Percentiles rank a stretch among this genome's conserved stretches.
Conservation (phyloP, 1,140 invertebrate species). For the Sweltsa coloradensis region DNA sequence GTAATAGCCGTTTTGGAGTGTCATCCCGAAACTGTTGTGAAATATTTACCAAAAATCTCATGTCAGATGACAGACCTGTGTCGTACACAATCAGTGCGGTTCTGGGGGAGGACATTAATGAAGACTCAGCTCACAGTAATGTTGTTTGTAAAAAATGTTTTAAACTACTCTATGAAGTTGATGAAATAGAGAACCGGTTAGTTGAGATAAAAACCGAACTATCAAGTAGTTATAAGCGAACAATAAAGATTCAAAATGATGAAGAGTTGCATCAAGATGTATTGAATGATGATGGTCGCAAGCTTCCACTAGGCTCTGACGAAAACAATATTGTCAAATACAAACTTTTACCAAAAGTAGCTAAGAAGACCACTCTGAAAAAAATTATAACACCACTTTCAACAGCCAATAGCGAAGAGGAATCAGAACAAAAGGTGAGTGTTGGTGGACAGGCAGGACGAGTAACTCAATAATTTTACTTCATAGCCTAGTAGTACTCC, state of each 20-base stretch:
- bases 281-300: constrained; percentile 11
- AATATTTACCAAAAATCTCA: constrained; percentile 9
- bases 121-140: constrained; percentile 35
- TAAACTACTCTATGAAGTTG: constrained; percentile 44
- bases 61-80: constrained; percentile 31
- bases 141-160: constrained; percentile 51
- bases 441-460: too few species aligned
- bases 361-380: constrained; percentile 4
- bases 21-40: constrained; percentile 12
- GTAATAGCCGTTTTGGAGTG: constrained; percentile 11
- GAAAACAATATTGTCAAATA: constrained; percentile 7
- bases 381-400: constrained; percentile 3
- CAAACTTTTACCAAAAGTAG: neutral
- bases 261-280: too few species aligned
- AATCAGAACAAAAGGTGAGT: constrained; percentile 8
- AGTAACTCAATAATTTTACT: too few species aligned
- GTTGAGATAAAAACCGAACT: constrained; percentile 34
- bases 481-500: too few species aligned
- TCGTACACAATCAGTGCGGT: constrained; percentile 33
- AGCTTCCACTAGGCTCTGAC: constrained; percentile 5
- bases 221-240: constrained; percentile 31
- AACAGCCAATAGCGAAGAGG: constrained; percentile 10
- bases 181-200: constrained; percentile 40
- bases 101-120: constrained; percentile 34
- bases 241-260: constrained; percentile 19